phyloP scores from a whole-genome alignment of 2,797 vertebrate genomes.

The Anabacerthia variegaticeps region DNA sequence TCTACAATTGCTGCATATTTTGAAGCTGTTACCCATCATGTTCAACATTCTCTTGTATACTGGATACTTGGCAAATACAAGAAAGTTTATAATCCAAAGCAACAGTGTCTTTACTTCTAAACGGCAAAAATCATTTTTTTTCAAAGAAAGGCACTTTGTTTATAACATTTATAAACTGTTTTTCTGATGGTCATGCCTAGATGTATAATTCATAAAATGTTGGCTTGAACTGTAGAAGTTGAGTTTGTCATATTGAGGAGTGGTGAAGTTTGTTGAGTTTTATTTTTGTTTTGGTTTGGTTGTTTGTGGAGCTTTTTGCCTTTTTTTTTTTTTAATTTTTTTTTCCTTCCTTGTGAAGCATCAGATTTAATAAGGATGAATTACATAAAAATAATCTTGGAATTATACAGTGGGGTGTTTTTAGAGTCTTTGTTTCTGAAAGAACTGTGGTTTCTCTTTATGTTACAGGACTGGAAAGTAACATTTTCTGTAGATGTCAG shows the following conservation, averaged over 20 bases:
- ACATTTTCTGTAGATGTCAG: not conserved
- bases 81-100: not conserved
- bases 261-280: not conserved
- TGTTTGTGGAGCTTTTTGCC: not conserved
- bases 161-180: not conserved
- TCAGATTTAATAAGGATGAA: not conserved
- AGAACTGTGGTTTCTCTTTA: not conserved
- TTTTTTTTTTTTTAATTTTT: not conserved
- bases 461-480: constrained; percentile 24
- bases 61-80: not conserved
- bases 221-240: not conserved
- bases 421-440: not conserved
- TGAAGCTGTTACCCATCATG: not conserved
- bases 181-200: not conserved
- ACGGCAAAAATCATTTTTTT: not conserved
- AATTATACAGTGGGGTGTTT: not conserved
- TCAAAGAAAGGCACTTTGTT: not conserved
- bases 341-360: not conserved
- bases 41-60: not conserved
- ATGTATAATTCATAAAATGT: not conserved
- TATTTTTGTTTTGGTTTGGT: not conserved
- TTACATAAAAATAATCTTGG: not conserved
- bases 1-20: not conserved
- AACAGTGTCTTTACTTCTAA: not conserved
- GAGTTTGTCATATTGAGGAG: not conserved